These are phyloP conservation scores for Loripinus fragilis DNA, from an alignment of 2,888 invertebrate genomes.

Conservation along the genomic window DNA sequence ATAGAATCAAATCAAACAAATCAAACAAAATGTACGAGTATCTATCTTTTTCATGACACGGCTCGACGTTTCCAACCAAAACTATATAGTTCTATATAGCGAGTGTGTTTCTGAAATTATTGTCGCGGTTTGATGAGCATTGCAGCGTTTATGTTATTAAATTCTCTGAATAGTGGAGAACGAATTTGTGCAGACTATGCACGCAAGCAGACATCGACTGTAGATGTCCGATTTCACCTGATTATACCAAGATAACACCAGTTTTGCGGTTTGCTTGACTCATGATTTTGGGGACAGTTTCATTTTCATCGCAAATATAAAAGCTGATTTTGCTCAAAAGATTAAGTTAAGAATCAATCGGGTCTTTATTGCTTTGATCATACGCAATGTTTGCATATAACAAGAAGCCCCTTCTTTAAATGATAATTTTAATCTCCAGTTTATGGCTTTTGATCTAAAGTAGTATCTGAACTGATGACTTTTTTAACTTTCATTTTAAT, in stretches of 20 bases:
- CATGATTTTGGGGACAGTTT: slow-evolving; percentile 17
- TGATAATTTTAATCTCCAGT: neutral
- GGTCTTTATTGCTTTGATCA: neutral
- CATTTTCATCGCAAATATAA: slow-evolving; percentile 6
- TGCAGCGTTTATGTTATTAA: no score
- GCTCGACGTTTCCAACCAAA: no score
- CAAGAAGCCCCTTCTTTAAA: neutral
- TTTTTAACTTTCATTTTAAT: slow-evolving; percentile 8
- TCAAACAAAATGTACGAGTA: no score
- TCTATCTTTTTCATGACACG: no score
- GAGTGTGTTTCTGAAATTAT: no score
- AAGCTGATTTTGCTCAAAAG: neutral
- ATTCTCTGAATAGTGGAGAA: no score
- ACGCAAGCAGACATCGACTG: no score
- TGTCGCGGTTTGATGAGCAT: no score
- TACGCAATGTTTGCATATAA: neutral
- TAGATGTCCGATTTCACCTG: no score
- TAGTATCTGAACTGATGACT: neutral
- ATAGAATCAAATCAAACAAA: no score
- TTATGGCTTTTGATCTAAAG: neutral
- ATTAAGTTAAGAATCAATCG: neutral
- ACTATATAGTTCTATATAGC: no score
- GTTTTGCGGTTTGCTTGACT: slow-evolving; percentile 9
- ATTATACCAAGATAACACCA: neutral
- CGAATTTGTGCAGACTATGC: no score